Base-by-base conservation (phyloP, 2,888 invertebrate genomes). In the Pristionchus entomophagus region DNA sequence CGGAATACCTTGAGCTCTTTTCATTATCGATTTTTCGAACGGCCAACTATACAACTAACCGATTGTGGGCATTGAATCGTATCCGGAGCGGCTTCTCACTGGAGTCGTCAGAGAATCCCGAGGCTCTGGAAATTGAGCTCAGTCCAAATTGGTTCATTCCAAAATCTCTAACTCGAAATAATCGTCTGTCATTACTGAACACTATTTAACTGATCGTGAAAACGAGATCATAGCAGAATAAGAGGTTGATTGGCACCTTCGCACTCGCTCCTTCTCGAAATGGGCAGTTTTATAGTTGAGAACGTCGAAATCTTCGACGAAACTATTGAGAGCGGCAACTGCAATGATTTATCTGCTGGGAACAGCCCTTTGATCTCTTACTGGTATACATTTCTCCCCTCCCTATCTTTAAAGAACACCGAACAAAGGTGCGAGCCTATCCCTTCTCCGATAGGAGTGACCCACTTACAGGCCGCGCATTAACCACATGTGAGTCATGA, bases 281-380 rank as follows among this genome's bases (percentile, higher is more conserved):
- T 87, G 87, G 8, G 83, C 87, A 59, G 89, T 86, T 19, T 87
- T 84, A 86, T 93, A 93, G 84, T 87, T 93, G 56, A 93, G 87
- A 38, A 91, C 90, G 69, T 93, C 92, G 86, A 88, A 93, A 38
- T 90, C 88, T 86, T 93, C 93, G 38, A 93, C 91, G 65, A 91
- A 93, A 86, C 91, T 91, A 88, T 92, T 93, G 35, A 92, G 87
- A 32, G 86, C 88, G 69, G 59, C 29, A 8, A 53, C 89, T 89
- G 82, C 41, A 86, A 85, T 51, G 53, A 80, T 80, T 53, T 53
- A 77, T 78, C 49, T 51, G 29, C 73, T 45, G 73, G 10, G 73
- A 45, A 6, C 80, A 80, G 32, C 41, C 45, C 35, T 41, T 73
- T 45, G 73, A 45, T 41, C 62, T 32, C 77, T 49, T 26, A 77